Base-by-base conservation (phyloP, 1,140 invertebrate genomes). In the Mycetomoellerius zeteki region DNA sequence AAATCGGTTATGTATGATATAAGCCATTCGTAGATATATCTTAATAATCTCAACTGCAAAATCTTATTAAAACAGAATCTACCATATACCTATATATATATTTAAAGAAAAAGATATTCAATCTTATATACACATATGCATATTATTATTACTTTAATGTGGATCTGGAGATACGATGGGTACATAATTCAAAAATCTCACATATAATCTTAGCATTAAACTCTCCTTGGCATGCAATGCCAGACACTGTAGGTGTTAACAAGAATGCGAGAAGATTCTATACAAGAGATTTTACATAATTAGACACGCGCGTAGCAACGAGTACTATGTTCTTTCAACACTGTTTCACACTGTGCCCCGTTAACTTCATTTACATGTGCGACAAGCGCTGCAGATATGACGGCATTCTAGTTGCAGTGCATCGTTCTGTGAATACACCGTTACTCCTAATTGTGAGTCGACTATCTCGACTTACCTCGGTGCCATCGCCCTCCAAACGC, bases 391-490 rank as follows among this genome's bases (percentile, higher is more conserved):
- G 33, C 33, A 73, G 67, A 73, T 67, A 80, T 16, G 52, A 69
- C n/a, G 73, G 47, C 8, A 77, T 82, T 71, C 54, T 58, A 73
- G 24, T 58, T 73, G 50, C 33, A 81, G 52, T 81, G 78, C 78
- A 81, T 71, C 62, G 64, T 81, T 81, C 64, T 73, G 64, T 43
- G 24, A 60, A 58, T 84, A 33, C 54, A 84, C 80, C 69, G 80
- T 84, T 84, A 84, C 27, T 73, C 43, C 27, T 72, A 60, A 69
- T 69, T 69, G 65, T 47, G 21, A 54, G 64, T n/a, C 77, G 76
- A 58, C 7, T 71, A 56, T 33, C 37, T 27, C 43, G 24, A 14
- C 58, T 69, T 69, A 69, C 37, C 65, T 47, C 37, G 65, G n/a
- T 37, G 21, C 69, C 69, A 43, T 81, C 78, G 67, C 56, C 19